Evolutionary conservation across 1,140 invertebrate species (phyloP).

Genomic region (Aphaenogaster floridana): DNA sequence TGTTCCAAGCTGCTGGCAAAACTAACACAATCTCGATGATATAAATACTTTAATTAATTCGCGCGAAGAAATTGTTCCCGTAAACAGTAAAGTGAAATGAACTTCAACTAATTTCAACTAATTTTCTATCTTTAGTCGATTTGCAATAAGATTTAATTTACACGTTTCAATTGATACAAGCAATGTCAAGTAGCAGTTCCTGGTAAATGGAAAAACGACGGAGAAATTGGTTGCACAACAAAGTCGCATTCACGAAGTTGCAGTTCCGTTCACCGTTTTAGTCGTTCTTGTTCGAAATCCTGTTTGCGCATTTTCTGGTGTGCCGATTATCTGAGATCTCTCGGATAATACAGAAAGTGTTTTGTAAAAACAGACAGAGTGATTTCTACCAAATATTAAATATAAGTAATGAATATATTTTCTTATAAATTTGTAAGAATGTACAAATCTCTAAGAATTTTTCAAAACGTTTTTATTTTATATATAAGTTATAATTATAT

Average conservation of each 20-base stretch:
- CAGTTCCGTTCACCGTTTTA: not conserved
- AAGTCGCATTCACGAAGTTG: slow-evolving; percentile 7
- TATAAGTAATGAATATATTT: not conserved
- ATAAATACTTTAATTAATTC: not conserved
- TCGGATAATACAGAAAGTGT: not conserved
- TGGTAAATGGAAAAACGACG: slow-evolving; percentile 8
- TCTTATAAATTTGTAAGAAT: slow-evolving; percentile 8
- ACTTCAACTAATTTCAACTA: slow-evolving; percentile 16
- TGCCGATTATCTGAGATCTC: not conserved
- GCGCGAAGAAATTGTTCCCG: not conserved
- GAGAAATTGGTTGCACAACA: slow-evolving; percentile 32
- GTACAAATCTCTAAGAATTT: not conserved
- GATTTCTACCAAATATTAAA: not conserved
- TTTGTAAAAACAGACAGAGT: not conserved
- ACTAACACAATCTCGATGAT: not conserved
- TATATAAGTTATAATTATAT: slow-evolving; percentile 1
- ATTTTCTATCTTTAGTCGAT: not conserved
- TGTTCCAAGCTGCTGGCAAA: not conserved
- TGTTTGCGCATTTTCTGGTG: not conserved
- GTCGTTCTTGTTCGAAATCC: not conserved
- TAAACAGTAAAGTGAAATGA: slow-evolving; percentile 11
- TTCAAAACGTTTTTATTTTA: not conserved
- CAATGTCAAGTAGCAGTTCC: slow-evolving; percentile 33
- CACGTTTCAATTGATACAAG: slow-evolving; percentile 7
- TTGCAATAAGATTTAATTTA: not conserved